phyloP scores from a whole-genome alignment of 2,888 invertebrate genomes.

The Crioceris asparagi region DNA sequence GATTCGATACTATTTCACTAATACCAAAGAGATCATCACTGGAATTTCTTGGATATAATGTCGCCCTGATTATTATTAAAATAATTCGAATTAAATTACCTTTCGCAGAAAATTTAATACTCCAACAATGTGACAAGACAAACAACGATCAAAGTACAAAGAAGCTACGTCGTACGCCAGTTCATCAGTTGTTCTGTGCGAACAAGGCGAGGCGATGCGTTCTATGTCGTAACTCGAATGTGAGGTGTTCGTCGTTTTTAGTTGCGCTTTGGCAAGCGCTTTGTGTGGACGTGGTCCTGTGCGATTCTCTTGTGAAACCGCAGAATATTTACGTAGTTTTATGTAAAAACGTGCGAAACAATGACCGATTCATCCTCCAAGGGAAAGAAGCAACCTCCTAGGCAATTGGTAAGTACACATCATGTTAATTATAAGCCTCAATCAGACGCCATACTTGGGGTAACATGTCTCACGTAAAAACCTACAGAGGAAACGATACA shows the following conservation, averaged over 20 bases:
- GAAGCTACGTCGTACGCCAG: too few relatives aligned
- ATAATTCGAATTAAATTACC: too few relatives aligned
- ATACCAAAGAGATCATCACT: too few relatives aligned
- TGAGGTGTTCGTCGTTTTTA: slow-evolving; percentile 24
- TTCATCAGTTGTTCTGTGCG: too few relatives aligned
- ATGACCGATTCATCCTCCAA: too few relatives aligned
- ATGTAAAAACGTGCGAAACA: slow-evolving; percentile 28
- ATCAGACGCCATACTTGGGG: slow-evolving; percentile 50
- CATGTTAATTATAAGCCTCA: slow-evolving; percentile 7
- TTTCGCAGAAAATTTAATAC: too few relatives aligned
- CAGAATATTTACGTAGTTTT: slow-evolving; percentile 28
- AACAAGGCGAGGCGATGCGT: slow-evolving; percentile 6
- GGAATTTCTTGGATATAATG: too few relatives aligned
- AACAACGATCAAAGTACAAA: too few relatives aligned
- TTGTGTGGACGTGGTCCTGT: slow-evolving; percentile 26
- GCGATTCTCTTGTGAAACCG: slow-evolving; percentile 17
- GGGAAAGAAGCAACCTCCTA: slow-evolving; percentile 48
- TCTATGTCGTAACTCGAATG: slow-evolving; percentile 11
- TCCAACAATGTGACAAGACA: too few relatives aligned
- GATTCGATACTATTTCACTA: too few relatives aligned
- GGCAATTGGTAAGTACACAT: slow-evolving; percentile 49
- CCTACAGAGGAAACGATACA: slow-evolving; percentile 19
- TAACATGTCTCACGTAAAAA: slow-evolving; percentile 55
- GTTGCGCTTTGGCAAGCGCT: slow-evolving; percentile 34
- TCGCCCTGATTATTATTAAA: too few relatives aligned